These are phyloP conservation scores for Formicarius rufipectus DNA, from an alignment of 2,113 vertebrate species.

Conservation along the genomic window DNA sequence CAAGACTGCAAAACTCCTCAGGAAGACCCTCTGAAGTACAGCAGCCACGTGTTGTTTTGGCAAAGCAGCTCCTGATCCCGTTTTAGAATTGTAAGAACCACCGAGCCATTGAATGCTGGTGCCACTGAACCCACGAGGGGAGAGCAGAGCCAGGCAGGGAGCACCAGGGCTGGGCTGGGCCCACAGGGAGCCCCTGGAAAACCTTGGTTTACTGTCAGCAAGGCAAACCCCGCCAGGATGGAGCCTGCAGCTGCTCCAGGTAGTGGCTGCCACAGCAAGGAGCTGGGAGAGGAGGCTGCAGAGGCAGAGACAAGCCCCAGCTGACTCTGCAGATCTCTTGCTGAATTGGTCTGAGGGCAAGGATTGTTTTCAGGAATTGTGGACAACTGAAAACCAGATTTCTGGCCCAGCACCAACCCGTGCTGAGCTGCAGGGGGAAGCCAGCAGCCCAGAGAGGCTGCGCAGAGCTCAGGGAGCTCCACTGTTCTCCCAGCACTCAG, in stretches of 20 bases:
- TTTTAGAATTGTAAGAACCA: not conserved
- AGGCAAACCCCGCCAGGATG: not conserved
- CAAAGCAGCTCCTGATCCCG: not conserved
- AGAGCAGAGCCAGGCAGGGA: not conserved
- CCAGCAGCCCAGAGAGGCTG: not conserved
- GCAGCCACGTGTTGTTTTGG: not conserved
- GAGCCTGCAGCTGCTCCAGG: not conserved
- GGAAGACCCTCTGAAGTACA: not conserved
- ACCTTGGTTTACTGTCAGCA: not conserved
- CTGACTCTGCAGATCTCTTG: not conserved
- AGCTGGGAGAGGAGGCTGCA: not conserved
- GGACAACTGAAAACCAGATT: slow-evolving; percentile 34
- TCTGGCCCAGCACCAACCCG: not conserved
- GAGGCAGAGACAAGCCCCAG: too few relatives aligned
- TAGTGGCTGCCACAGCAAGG: not conserved
- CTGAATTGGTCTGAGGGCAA: not conserved
- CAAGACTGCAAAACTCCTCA: not conserved
- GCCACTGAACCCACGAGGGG: not conserved
- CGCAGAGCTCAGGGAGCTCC: not conserved
- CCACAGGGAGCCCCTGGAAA: not conserved
- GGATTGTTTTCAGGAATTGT: slow-evolving; percentile 6
- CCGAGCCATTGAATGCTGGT: not conserved
- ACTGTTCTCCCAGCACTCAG: not conserved
- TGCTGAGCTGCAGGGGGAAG: slow-evolving; percentile 31
- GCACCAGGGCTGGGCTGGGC: not conserved